phyloP scores from a whole-genome alignment of 2,797 vertebrate genomes.

The Falco biarmicus region DNA sequence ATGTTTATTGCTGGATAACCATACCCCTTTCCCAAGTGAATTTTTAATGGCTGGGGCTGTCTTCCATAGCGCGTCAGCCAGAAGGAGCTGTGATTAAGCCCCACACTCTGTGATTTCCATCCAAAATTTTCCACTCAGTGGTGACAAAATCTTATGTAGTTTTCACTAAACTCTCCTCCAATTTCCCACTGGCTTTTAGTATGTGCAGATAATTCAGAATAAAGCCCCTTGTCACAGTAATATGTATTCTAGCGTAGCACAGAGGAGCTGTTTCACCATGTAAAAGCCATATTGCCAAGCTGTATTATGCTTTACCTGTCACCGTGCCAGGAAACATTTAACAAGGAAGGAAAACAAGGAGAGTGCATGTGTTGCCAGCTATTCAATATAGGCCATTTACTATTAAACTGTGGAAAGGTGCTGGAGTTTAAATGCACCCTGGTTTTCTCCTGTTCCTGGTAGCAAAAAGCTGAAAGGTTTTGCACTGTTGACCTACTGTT shows the following conservation, averaged over 20 bases:
- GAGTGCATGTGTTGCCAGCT: constrained; percentile 52
- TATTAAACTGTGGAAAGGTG: constrained; percentile 63
- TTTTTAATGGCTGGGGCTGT: constrained; percentile 42
- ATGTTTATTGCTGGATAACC: constrained; percentile 43
- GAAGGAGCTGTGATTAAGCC: constrained; percentile 54
- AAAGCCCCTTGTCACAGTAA: constrained; percentile 64
- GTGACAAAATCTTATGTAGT: constrained; percentile 46
- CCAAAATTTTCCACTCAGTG: constrained; percentile 38
- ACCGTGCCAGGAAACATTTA: constrained; percentile 51
- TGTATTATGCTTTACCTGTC: constrained; percentile 53
- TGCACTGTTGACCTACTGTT: constrained; percentile 7
- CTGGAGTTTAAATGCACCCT: constrained; percentile 56
- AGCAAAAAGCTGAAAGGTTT: constrained; percentile 51
- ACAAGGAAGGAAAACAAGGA: constrained; percentile 36
- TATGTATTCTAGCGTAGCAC: constrained; percentile 54
- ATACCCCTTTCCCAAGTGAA: constrained; percentile 33
- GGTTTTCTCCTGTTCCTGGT: constrained; percentile 47
- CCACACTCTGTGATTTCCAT: constrained; percentile 18
- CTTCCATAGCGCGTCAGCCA: not conserved
- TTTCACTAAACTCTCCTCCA: constrained; percentile 57
- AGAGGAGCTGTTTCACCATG: constrained; percentile 53
- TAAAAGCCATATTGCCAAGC: constrained; percentile 60
- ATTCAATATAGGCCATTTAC: constrained; percentile 66
- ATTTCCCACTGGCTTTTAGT: constrained; percentile 62
- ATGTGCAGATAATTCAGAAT: constrained; percentile 64